A percentile compares a stretch with the other conserved stretches of the same genome.
Evolutionary conservation across 2,797 vertebrate genomes (phyloP).

Genomic region (Mastacembelus armatus): DNA sequence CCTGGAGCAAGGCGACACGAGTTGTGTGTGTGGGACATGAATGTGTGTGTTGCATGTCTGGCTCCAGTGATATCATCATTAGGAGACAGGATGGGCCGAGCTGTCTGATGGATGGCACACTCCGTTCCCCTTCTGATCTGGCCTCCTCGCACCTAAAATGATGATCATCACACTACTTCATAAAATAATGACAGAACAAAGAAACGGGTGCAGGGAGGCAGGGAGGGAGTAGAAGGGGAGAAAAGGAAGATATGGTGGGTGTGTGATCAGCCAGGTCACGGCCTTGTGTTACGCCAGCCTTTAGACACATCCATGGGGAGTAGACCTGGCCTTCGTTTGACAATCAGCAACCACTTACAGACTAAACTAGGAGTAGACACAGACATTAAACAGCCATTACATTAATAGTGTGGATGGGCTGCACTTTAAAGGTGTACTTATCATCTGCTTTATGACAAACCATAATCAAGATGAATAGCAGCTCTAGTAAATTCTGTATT

Average conservation of each 20-base stretch:
- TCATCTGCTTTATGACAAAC: constrained; percentile 69
- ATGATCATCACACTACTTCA: constrained; percentile 62
- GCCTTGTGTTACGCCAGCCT: constrained; percentile 61
- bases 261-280: constrained; percentile 64
- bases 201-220: constrained; percentile 49
- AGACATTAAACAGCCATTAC: constrained; percentile 79
- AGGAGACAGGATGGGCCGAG: constrained; percentile 67
- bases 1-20: constrained; percentile 65
- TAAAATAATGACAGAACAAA: constrained; percentile 67
- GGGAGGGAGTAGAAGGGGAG: constrained; percentile 19
- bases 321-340: constrained; percentile 57
- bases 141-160: constrained; percentile 55
- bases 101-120: constrained; percentile 80
- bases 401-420: constrained; percentile 71
- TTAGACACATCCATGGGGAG: constrained; percentile 62
- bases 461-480: constrained; percentile 68
- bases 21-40: constrained; percentile 44
- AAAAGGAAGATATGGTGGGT: constrained; percentile 22
- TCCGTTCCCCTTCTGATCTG: constrained; percentile 67
- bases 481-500: constrained; percentile 46
- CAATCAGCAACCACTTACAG: constrained; percentile 75
- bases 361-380: constrained; percentile 61
- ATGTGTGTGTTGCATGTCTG: constrained; percentile 62
- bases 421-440: constrained; percentile 68
- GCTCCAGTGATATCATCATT: constrained; percentile 82